Conservation (phyloP, 2,888 invertebrate species). For the Arge pagana region DNA sequence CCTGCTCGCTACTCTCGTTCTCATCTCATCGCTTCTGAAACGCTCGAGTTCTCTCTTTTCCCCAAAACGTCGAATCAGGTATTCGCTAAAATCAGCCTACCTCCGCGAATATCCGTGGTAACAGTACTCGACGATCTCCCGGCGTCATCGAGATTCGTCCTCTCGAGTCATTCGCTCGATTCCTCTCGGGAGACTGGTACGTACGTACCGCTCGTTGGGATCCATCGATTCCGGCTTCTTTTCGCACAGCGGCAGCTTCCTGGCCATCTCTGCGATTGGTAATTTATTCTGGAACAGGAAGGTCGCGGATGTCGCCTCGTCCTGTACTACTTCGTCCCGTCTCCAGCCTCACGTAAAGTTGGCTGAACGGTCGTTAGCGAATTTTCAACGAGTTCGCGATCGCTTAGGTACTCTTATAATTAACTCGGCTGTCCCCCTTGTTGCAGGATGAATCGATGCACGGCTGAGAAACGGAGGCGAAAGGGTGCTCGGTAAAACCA, state of each 20-base stretch:
- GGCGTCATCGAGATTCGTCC: constrained; percentile 5
- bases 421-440: constrained; percentile 39
- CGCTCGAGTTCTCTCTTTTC: too few species aligned
- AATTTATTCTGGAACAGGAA: constrained; percentile 41
- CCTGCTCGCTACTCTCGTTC: too few species aligned
- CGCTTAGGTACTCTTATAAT: constrained; percentile 38
- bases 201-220: too few species aligned
- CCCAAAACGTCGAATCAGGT: constrained; percentile 43
- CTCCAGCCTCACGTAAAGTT: too few species aligned
- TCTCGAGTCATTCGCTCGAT: too few species aligned
- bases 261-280: constrained; percentile 36
- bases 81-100: constrained; percentile 36
- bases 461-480: constrained; percentile 21
- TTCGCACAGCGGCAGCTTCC: constrained; percentile 15
- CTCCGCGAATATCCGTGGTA: constrained; percentile 16
- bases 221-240: constrained; percentile 21
- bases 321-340: too few species aligned
- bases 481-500: constrained; percentile 28
- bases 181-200: too few species aligned
- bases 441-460: constrained; percentile 32
- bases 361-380: constrained; percentile 54
- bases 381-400: constrained; percentile 47
- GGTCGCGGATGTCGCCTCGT: too few species aligned
- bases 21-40: too few species aligned
- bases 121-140: background rate